Evolutionary conservation across 1,140 invertebrate species (phyloP).

Genomic region (Drosophila subobscura): DNA sequence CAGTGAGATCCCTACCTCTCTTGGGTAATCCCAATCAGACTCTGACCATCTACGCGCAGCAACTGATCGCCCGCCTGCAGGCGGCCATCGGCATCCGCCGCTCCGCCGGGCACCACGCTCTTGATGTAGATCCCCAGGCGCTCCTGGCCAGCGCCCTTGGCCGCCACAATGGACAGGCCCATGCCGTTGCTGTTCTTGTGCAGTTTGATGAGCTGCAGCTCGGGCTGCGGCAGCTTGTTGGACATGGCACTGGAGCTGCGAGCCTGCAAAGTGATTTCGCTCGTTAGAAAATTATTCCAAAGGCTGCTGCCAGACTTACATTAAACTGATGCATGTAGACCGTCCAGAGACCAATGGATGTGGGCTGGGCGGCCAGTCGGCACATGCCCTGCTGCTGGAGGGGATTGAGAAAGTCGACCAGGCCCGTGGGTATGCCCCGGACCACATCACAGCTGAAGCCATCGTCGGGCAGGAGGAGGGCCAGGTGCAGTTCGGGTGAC

Average conservation of each 20-base stretch:
- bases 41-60: slow-evolving; percentile 98
- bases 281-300: neutral
- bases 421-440: slow-evolving; percentile 94
- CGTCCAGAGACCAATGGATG: slow-evolving; percentile 96
- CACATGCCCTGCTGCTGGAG: slow-evolving; percentile 94
- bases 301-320: slow-evolving; percentile 67
- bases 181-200: slow-evolving; percentile 96
- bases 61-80: slow-evolving; percentile 98
- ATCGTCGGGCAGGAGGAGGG: slow-evolving; percentile 97
- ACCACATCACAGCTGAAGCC: slow-evolving; percentile 99
- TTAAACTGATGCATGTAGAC: slow-evolving; percentile 93
- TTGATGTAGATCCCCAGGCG: slow-evolving; percentile 98
- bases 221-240: slow-evolving; percentile 84
- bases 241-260: slow-evolving; percentile 86
- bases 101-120: slow-evolving; percentile 97
- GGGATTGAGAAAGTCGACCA: slow-evolving; percentile 95
- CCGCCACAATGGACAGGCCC: slow-evolving; percentile 96
- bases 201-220: slow-evolving; percentile 93
- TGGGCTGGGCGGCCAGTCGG: slow-evolving; percentile 93
- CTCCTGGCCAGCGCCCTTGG: slow-evolving; percentile 89
- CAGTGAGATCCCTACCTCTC: slow-evolving; percentile 88
- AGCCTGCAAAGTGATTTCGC: slow-evolving; percentile 81
- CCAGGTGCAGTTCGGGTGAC: slow-evolving; percentile 93
- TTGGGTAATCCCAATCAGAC: slow-evolving; percentile 97
- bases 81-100: slow-evolving; percentile 96